phyloP scores from a whole-genome alignment of 2,113 vertebrate species.

The Manacus vitellinus region DNA sequence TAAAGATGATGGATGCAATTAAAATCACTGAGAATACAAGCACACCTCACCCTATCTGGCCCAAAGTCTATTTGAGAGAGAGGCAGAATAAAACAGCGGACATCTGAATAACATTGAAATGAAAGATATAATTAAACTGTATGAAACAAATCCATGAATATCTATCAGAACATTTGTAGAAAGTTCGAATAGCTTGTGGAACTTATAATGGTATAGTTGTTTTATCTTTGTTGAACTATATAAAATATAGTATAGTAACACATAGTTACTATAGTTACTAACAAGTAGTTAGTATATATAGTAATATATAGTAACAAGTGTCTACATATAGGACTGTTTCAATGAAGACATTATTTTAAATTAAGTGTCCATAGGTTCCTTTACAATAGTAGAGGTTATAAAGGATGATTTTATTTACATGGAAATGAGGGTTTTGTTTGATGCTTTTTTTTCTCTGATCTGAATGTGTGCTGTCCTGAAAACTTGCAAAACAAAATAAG shows the following conservation, averaged over 20 bases:
- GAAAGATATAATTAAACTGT: not conserved
- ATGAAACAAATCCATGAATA: not conserved
- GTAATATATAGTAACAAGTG: not conserved
- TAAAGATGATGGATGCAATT: not conserved
- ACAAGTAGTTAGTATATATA: too few species aligned
- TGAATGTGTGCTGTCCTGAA: not conserved
- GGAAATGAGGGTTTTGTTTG: not conserved
- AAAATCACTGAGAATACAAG: not conserved
- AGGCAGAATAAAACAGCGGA: not conserved
- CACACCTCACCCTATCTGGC: not conserved
- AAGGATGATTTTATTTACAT: not conserved
- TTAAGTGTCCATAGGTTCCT: not conserved
- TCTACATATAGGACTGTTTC: not conserved
- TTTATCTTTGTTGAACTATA: not conserved
- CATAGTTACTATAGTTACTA: too few species aligned
- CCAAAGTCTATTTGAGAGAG: not conserved
- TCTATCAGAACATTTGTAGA: not conserved
- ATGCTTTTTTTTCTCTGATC: not conserved
- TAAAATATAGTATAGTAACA: not conserved
- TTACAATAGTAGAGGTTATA: not conserved
- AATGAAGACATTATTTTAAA: accelerated
- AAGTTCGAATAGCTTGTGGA: not conserved
- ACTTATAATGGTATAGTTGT: not conserved
- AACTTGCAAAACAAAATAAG: not conserved
- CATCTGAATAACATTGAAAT: not conserved